Evolutionary conservation across 1,140 invertebrate species (phyloP).

Genomic region (Catajapyx aquilonaris): DNA sequence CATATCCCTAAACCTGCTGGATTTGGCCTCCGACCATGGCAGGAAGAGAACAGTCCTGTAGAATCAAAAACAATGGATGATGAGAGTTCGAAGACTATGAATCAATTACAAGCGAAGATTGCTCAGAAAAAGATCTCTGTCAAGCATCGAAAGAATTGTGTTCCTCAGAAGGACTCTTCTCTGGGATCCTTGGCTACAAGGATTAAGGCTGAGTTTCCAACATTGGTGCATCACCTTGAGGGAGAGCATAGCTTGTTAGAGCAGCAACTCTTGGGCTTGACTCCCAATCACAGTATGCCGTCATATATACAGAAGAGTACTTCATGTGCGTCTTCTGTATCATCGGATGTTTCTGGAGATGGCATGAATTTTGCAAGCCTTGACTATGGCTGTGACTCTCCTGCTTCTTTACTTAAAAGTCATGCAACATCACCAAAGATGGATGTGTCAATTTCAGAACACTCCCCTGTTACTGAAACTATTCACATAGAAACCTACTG

Average conservation of each 20-base stretch:
- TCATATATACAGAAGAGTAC: no score
- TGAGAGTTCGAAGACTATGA: slow-evolving; percentile 25
- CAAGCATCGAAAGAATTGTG: slow-evolving; percentile 21
- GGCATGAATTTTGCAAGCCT: no score
- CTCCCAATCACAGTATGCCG: no score
- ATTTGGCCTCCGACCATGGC: neutral
- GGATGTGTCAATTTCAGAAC: no score
- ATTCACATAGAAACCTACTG: no score
- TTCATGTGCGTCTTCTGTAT: no score
- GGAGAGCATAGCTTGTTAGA: slow-evolving; percentile 7
- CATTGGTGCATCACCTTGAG: neutral
- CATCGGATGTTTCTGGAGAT: no score
- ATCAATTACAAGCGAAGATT: slow-evolving; percentile 26
- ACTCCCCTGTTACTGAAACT: no score
- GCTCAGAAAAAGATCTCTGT: slow-evolving; percentile 27
- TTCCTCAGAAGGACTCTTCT: neutral
- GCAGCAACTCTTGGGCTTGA: slow-evolving; percentile 8
- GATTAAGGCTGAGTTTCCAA: neutral
- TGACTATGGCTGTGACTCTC: no score
- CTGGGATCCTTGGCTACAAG: neutral
- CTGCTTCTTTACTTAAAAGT: no score
- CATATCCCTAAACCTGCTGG: neutral
- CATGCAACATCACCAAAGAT: no score
- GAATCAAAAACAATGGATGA: slow-evolving; percentile 10
- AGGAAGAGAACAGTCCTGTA: neutral